These are phyloP conservation scores for Chelonoidis abingdonii DNA, from an alignment of 2,113 vertebrate genomes.

Conservation along the genomic window DNA sequence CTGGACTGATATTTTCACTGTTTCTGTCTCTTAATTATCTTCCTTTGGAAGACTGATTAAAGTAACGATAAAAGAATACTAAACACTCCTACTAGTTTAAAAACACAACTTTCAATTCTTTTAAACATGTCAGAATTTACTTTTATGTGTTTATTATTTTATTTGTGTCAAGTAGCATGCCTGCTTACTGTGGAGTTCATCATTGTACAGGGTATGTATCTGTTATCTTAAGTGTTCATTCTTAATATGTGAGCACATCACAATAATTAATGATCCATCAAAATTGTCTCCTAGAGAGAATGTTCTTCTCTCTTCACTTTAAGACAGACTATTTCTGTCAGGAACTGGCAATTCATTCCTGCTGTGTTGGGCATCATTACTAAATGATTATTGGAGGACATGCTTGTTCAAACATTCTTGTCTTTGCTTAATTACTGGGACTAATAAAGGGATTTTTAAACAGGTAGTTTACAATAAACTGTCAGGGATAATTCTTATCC, in stretches of 20 bases:
- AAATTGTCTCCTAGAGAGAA: background rate
- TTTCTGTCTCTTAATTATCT: background rate
- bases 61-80: background rate
- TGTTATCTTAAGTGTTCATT: background rate
- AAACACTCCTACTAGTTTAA: background rate
- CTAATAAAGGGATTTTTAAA: background rate
- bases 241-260: background rate
- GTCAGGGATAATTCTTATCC: background rate
- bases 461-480: background rate
- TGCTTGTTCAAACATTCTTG: background rate
- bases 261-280: background rate
- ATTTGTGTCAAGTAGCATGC: background rate
- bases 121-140: background rate
- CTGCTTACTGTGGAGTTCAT: background rate
- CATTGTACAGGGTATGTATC: background rate
- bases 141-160: background rate
- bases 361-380: background rate
- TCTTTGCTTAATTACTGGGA: background rate
- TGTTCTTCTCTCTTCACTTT: background rate
- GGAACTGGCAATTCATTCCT: background rate
- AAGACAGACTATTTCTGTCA: background rate
- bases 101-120: no score
- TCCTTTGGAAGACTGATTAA: background rate
- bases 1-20: background rate
- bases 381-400: background rate